Evolutionary conservation across 35 echinoderm and acorn worm genomes (phyloP).

Genomic region (Diadema setosum): DNA sequence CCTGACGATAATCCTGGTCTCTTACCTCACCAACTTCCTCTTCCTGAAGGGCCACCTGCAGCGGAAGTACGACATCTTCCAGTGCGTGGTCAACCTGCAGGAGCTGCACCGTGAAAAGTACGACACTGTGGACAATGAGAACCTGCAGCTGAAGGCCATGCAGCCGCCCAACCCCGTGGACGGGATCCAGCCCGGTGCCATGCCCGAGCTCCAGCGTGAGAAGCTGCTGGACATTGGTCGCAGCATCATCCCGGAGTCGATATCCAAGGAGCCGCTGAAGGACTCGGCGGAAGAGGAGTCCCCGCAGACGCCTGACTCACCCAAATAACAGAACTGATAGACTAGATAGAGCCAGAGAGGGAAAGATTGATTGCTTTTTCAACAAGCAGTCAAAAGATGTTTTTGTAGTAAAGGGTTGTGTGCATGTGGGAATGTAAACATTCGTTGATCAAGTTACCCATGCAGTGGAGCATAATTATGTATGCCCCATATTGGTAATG

Average conservation of each 20-base stretch:
- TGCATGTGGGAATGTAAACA: too few species aligned
- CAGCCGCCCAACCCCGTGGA: slow-evolving; percentile 45
- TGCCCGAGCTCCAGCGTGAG: slow-evolving; percentile 56
- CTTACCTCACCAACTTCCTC: slow-evolving; percentile 19
- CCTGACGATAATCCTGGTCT: slow-evolving; percentile 24
- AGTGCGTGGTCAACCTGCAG: slow-evolving; percentile 51
- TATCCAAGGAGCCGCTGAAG: slow-evolving; percentile 88
- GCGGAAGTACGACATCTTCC: slow-evolving; percentile 49
- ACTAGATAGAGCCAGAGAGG: too few species aligned
- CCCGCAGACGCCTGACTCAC: slow-evolving; percentile 35
- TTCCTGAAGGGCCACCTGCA: slow-evolving; percentile 2
- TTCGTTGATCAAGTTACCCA: too few species aligned
- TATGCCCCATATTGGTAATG: too few species aligned
- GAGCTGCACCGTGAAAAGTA: slow-evolving; percentile 24
- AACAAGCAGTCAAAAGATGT: too few species aligned
- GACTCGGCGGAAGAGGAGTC: slow-evolving; percentile 14
- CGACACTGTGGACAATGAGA: slow-evolving; percentile 69
- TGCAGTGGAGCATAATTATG: too few species aligned
- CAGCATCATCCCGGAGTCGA: slow-evolving; percentile 57
- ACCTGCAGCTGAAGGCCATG: slow-evolving; percentile 58
- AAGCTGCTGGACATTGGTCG: slow-evolving; percentile 80
- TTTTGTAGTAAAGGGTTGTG: too few species aligned
- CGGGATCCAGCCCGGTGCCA: slow-evolving; percentile 35
- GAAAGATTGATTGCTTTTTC: too few species aligned
- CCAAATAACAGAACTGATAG: too few species aligned